phyloP scores from a whole-genome alignment of 2,888 invertebrate species.

The Dinocampus coccinellae region DNA sequence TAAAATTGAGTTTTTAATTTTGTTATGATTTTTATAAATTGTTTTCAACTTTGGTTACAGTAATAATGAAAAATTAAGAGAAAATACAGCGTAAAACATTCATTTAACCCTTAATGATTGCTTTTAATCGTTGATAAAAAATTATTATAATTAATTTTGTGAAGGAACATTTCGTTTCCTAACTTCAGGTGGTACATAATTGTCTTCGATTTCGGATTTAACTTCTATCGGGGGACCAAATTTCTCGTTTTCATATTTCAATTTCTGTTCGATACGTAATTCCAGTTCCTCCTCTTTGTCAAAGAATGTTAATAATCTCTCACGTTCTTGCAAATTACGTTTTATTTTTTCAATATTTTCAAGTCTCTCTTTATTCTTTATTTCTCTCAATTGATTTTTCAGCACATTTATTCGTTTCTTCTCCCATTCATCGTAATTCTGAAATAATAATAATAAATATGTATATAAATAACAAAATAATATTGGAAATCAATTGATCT shows the following conservation, averaged over 20 bases:
- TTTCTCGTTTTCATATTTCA: conserved; percentile 53
- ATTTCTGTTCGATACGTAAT: conserved; percentile 75
- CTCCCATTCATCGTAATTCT: conserved; percentile 75
- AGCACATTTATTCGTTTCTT: conserved; percentile 73
- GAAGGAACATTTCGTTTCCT: conserved; percentile 42
- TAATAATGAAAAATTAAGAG: no score
- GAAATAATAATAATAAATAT: conserved; percentile 50
- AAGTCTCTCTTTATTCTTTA: conserved; percentile 70
- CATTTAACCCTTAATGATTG: not conserved
- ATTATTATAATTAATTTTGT: conserved; percentile 10
- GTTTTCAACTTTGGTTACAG: no score
- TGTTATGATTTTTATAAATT: no score
- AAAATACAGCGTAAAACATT: no score
- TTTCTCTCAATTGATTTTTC: conserved; percentile 73
- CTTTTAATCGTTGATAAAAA: conserved; percentile 5
- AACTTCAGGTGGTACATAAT: conserved; percentile 82
- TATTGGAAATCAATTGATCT: not conserved
- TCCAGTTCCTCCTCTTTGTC: conserved; percentile 84
- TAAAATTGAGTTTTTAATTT: no score
- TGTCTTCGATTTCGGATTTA: conserved; percentile 70
- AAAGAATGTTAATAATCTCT: conserved; percentile 78
- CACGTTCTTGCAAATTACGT: conserved; percentile 73
- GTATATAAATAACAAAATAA: conserved; percentile 16
- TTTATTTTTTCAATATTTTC: conserved; percentile 75
- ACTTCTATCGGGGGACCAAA: conserved; percentile 55